Evolutionary conservation across 2,797 vertebrate genomes (phyloP).

Genomic region (Ctenosaura bakeri): DNA sequence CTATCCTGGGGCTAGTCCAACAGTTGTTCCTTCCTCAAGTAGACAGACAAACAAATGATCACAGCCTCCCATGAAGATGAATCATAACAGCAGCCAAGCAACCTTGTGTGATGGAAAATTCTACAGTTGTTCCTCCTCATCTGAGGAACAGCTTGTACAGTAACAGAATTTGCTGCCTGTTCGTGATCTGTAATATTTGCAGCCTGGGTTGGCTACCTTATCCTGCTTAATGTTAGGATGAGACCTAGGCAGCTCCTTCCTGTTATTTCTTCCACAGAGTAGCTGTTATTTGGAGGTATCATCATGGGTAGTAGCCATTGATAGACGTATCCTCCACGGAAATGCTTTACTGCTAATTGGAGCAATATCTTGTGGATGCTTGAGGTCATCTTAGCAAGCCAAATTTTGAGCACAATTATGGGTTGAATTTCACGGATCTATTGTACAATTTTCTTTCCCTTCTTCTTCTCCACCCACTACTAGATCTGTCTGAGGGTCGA

Average conservation of each 20-base stretch:
- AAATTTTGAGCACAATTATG: neutral
- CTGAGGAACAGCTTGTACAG: neutral
- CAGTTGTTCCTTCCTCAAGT: no score
- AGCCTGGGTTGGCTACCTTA: neutral
- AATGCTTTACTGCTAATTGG: neutral
- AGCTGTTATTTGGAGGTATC: neutral
- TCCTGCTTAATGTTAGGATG: neutral
- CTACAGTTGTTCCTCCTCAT: neutral
- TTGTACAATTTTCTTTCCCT: neutral
- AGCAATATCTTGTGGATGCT: neutral
- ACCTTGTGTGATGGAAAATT: neutral
- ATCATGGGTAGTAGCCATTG: neutral
- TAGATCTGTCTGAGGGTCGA: conserved; percentile 83
- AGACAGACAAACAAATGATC: no score
- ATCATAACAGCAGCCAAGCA: no score
- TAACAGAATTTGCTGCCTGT: neutral
- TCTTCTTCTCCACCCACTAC: neutral
- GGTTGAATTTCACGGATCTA: neutral
- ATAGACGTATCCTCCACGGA: neutral
- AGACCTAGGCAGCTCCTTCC: neutral
- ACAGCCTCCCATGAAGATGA: no score
- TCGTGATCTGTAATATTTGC: neutral
- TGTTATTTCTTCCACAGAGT: neutral
- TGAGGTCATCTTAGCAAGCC: neutral
- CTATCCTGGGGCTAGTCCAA: neutral